phyloP scores from a whole-genome alignment of 2,797 vertebrate species.

The Neoniphon sammara region DNA sequence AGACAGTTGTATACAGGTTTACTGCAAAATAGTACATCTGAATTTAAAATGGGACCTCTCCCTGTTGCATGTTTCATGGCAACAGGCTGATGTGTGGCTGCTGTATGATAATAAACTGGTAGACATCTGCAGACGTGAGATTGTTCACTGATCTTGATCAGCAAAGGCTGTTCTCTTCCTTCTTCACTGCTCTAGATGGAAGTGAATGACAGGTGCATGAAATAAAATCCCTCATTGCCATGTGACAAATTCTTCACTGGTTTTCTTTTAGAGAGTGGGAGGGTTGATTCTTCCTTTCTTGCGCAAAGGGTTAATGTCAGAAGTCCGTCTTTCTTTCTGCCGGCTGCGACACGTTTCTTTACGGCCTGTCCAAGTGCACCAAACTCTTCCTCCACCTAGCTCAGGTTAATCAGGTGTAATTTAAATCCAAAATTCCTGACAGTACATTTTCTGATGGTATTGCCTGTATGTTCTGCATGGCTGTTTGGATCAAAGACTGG shows the following conservation, averaged over 20 bases:
- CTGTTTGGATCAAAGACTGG: slow-evolving; percentile 93
- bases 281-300: slow-evolving; percentile 35
- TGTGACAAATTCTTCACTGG: slow-evolving; percentile 20
- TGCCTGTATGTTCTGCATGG: slow-evolving; percentile 88
- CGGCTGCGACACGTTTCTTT: slow-evolving; percentile 44
- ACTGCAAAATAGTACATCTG: background rate
- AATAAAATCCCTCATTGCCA: slow-evolving; percentile 62
- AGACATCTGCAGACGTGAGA: slow-evolving; percentile 80
- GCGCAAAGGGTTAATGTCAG: slow-evolving; percentile 27
- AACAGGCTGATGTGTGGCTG: slow-evolving; percentile 48
- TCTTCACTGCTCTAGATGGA: slow-evolving; percentile 51
- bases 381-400: slow-evolving; percentile 74
- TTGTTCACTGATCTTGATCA: slow-evolving; percentile 82
- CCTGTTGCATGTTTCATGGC: slow-evolving; percentile 44
- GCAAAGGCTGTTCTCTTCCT: slow-evolving; percentile 74
- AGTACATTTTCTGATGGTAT: slow-evolving; percentile 87
- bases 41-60: slow-evolving; percentile 31
- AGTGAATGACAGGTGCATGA: slow-evolving; percentile 76
- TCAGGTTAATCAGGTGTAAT: slow-evolving; percentile 90
- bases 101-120: slow-evolving; percentile 54
- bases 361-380: slow-evolving; percentile 55
- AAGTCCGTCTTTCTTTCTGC: slow-evolving; percentile 14
- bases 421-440: slow-evolving; percentile 91
- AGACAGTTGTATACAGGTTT: background rate
- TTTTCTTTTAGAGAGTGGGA: slow-evolving; percentile 31